Conservation (phyloP, 2,113 vertebrate species). For the Nyctereutes procyonoides region DNA sequence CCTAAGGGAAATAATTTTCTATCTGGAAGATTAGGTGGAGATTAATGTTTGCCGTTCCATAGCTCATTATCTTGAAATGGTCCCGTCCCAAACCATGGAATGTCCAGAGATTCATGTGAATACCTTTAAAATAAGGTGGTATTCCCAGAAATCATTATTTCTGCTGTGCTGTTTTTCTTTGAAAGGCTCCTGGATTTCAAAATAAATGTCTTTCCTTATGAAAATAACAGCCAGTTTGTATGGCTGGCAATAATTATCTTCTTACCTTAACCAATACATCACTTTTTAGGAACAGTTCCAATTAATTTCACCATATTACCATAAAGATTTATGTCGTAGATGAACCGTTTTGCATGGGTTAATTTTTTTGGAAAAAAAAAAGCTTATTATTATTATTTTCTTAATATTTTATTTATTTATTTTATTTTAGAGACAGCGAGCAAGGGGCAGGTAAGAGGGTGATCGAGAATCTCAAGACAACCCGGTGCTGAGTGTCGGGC, state of each 20-base stretch:
- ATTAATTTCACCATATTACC: background rate
- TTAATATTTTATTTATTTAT: background rate
- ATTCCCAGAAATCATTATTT: constrained; percentile 50
- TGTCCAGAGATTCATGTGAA: background rate
- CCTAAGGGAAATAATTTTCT: constrained; percentile 76
- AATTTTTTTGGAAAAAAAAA: background rate
- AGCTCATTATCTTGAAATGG: constrained; percentile 37
- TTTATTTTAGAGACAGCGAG: background rate
- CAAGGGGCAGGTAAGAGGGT: background rate
- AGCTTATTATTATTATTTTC: too few species aligned
- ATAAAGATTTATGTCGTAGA: background rate
- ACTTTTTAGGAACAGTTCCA: background rate
- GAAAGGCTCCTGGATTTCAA: constrained; percentile 8
- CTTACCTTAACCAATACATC: constrained; percentile 11
- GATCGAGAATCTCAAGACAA: too few species aligned
- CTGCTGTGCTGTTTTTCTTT: background rate
- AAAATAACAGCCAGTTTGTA: constrained; percentile 4
- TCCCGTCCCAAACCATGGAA: background rate
- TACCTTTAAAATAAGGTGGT: background rate
- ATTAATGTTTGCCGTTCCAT: constrained; percentile 70
- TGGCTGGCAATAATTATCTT: constrained; percentile 38
- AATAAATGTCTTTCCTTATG: constrained; percentile 50
- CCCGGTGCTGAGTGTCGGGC: too few species aligned
- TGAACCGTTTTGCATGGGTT: background rate
- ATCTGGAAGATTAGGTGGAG: constrained; percentile 66